These are phyloP conservation scores for Brachionus koreanus DNA, from an alignment of 1,140 invertebrate species.

Conservation along the genomic window DNA sequence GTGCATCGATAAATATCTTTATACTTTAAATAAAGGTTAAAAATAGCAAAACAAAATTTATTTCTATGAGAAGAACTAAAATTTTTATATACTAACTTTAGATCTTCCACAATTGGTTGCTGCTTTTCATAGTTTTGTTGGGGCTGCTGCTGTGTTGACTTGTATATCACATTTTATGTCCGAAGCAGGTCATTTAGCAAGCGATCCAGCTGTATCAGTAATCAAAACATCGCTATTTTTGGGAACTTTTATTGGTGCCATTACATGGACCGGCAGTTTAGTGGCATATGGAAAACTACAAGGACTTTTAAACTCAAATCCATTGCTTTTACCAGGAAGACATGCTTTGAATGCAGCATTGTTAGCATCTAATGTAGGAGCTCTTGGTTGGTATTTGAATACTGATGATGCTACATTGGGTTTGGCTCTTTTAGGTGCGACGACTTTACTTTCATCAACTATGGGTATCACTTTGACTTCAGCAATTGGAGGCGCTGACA, in stretches of 20 bases:
- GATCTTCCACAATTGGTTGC: constrained; percentile 84
- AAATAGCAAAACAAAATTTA: not conserved
- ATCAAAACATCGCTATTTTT: constrained; percentile 80
- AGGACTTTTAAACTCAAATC: constrained; percentile 71
- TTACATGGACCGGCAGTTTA: constrained; percentile 81
- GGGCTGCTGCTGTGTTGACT: constrained; percentile 78
- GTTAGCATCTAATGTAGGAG: constrained; percentile 67
- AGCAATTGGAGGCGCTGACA: constrained; percentile 75
- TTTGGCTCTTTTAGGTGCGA: constrained; percentile 68
- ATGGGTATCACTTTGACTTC: constrained; percentile 82
- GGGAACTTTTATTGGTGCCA: constrained; percentile 75
- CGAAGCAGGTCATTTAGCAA: constrained; percentile 75
- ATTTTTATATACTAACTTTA: not conserved
- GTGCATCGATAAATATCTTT: no score
- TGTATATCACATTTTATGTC: constrained; percentile 76
- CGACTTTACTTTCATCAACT: constrained; percentile 68
- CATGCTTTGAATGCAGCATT: constrained; percentile 72
- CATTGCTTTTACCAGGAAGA: constrained; percentile 74
- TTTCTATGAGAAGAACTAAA: not conserved
- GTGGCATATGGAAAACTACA: constrained; percentile 88
- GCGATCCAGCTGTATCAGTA: constrained; percentile 74
- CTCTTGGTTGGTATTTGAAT: constrained; percentile 68
- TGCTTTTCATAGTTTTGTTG: constrained; percentile 81
- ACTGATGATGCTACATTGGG: constrained; percentile 66
- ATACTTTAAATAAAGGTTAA: no score